Evolutionary conservation across 2,113 vertebrate species (phyloP), one percentile per base, ranked within the genome.

Genomic region (Oryzias curvinotus): DNA sequence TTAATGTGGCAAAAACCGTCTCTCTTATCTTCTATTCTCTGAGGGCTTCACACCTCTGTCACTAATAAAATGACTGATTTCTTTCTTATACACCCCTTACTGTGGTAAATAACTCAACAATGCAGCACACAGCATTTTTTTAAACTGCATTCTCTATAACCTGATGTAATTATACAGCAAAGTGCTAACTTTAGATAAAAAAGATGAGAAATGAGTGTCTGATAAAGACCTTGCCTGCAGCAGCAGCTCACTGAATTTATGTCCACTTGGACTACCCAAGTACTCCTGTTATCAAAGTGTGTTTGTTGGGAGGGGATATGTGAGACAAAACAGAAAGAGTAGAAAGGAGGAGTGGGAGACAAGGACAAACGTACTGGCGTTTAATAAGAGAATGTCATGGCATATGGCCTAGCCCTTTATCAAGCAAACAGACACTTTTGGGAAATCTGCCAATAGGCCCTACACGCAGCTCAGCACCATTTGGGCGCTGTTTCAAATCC

Each of bases 171-270:
- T 88, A 88, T 80, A 73, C 30, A 56, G 70, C 71, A 77, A 78
- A 82, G 73, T 85, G 84, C 89, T 89, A 90, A 90, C 88, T 88
- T 77, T 67, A 81, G 78, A 78, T 75, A 36, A 85, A 91, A 87
- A 87, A 86, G 65, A 81, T 90, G 86, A 91, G 82, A 81, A 89
- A 90, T 89, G 75, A 82, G 74, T 55, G 57, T 59, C 72, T 82
- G 83, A 85, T 87, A 80, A 89, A 90, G 87, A 90, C 88, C 89
- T 92, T 90, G 89, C 90, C 88, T 85, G 64, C 46, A 85, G 90
- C 82, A n/a, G 52, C 81, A 17, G 50, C 73, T 51, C 36, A 0
- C 70, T 75, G 75, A 85, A 91, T 90, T 88, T 87, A 88, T 91
- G 85, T 88, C 84, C 78, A 74, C 62, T 68, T 74, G 58, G 50